Evolutionary conservation across 2,888 invertebrate genomes (phyloP), one percentile per base, ranked within the genome.

Genomic region (Blera fallax): DNA sequence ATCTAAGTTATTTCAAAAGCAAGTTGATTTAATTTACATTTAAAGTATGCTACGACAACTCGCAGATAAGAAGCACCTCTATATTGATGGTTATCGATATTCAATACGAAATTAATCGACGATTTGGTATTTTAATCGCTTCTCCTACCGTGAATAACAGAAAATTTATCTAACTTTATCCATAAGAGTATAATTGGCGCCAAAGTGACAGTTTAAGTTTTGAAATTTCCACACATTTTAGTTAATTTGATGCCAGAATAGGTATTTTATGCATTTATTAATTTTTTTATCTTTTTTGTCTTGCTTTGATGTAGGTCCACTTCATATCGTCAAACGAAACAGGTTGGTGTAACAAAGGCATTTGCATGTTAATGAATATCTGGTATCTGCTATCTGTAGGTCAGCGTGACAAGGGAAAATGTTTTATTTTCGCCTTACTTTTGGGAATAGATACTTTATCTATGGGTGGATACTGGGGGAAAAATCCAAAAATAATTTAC

Each of bases 181-280:
- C 52, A 69, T 27, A 16, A 18, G 18, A 60, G 37, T 73, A 73
- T 78, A 60, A 79, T 70, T 69, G 84, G 84, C 84, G 79, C 84
- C 79, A 74, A 74, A 64, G 27, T 34, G 67, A 50, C 73, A 69
- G n/a, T 67, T 56, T 69, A 67, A 48, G 64, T 54, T 69, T 78
- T 43, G 32, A 32, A 56, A 14, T 48, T 58, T 76, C 8, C 54
- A 74, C 54, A 74, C 54, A 32, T 52, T 65, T 56, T 34, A 37
- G 40, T 58, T 37, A 73, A 78, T 40, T 64, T 64, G 56, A 79
- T 60, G 54, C 60, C 54, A 56, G 45, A 24, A 24, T 60, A 45
- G 64, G 40, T 54, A 73, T 70, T 67, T 56, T 48, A 45, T 74
- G 65, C 52, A 64, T 81, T 78, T 64, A 65, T 60, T 82, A 50